These are phyloP conservation scores for Spialia ferax DNA, from an alignment of 2,888 invertebrate species.

Conservation along the genomic window DNA sequence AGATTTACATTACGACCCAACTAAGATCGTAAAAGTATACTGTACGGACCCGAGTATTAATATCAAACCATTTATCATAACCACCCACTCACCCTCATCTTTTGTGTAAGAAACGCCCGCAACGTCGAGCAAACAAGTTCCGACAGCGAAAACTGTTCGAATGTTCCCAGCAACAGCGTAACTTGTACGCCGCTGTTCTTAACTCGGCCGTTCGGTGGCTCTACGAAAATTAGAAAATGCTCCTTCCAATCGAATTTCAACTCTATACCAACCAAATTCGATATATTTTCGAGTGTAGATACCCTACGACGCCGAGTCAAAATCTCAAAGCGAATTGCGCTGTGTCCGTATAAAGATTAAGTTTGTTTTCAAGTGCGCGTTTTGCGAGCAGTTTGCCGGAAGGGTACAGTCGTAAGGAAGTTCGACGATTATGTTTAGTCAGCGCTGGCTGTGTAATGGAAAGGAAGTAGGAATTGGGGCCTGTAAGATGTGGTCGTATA, in stretches of 20 bases:
- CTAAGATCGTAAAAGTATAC: constrained; percentile 86
- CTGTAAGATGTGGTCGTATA: constrained; percentile 85
- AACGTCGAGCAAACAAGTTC: constrained; percentile 81
- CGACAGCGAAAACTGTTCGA: constrained; percentile 80
- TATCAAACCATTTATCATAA: constrained; percentile 83
- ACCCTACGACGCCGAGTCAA: constrained; percentile 42
- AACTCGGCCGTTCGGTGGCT: constrained; percentile 82
- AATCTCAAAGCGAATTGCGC: constrained; percentile 49
- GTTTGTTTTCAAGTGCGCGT: constrained; percentile 59
- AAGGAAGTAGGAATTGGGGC: constrained; percentile 86
- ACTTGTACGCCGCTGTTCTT: constrained; percentile 82
- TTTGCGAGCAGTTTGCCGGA: constrained; percentile 71
- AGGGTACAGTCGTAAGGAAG: constrained; percentile 86
- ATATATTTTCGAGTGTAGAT: constrained; percentile 39
- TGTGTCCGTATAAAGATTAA: constrained; percentile 58
- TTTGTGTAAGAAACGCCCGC: constrained; percentile 83
- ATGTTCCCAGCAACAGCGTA: constrained; percentile 79
- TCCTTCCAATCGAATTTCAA: constrained; percentile 48
- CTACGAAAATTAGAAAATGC: constrained; percentile 81
- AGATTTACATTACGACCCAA: constrained; percentile 84
- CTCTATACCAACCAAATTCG: constrained; percentile 38
- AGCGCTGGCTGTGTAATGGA: constrained; percentile 80
- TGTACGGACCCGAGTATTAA: constrained; percentile 79
- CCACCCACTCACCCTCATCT: constrained; percentile 72
- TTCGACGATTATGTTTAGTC: constrained; percentile 86